Evolutionary conservation across 2,113 vertebrate species (phyloP), one percentile per base, ranked within the genome.

Genomic region (Odontophorus gujanensis): DNA sequence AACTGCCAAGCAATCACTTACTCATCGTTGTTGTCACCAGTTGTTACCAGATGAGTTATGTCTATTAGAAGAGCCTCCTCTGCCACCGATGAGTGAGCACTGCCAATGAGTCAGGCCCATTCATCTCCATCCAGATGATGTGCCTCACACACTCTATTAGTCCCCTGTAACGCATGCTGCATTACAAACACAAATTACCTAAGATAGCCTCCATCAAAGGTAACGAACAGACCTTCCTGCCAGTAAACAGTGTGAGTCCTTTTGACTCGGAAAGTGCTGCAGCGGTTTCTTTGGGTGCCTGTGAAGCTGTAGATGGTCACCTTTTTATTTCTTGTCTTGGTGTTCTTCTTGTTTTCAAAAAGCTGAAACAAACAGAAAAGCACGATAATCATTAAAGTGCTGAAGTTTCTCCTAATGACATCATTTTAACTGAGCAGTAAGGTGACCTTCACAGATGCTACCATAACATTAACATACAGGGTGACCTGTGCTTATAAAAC

Each of bases 251-350:
- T 98, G 94, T 98, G 98, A 76, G 98, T 98, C 82, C 98, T 97
- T 81, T 98, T 98, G 63, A 99, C 99, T 62, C 99, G 97, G 97
- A 99, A 99, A 0, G 99, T 99, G 97, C 99, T 99, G 94, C 99
- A 99, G 59, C 99, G 98, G 86, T 98, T 99, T 95, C 98, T 98
- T 96, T 99, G 98, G 69, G 89, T 98, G 74, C 98, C 98, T 2
- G 99, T 97, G 51, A 99, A 99, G 95, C 98, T 99, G 97, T 99
- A 99, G 94, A 99, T 98, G 63, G 98, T 96, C 14, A 99, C 97
- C 80, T 93, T 98, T 90, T 98, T 98, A 96, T 83, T 98, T 30
- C 97, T 96, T 13, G 91, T 96, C 95, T 98, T 98, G 5, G 94
- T 86, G 58, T 97, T 98, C 95, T 97, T 98, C 96, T 98, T 98